These are phyloP conservation scores for Bradysia coprophila DNA, from an alignment of 1,140 invertebrate genomes.

Conservation along the genomic window DNA sequence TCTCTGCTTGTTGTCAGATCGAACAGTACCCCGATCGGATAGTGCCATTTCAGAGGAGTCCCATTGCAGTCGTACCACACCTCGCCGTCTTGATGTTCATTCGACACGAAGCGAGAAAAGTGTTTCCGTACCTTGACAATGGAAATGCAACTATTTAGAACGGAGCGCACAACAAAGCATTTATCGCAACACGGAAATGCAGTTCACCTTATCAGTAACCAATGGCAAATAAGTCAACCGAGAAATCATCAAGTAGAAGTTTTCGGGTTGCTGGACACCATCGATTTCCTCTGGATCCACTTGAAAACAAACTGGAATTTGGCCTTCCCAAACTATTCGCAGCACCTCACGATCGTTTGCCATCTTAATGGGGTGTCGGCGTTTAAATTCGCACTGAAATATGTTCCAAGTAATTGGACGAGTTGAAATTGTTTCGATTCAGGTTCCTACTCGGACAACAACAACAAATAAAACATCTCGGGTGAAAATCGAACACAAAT, in stretches of 20 bases:
- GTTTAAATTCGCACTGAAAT: no score
- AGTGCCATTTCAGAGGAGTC: slow-evolving; percentile 86
- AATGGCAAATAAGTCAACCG: slow-evolving; percentile 90
- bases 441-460: no score
- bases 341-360: slow-evolving; percentile 84
- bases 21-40: slow-evolving; percentile 77
- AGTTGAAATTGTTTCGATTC: no score
- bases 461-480: no score
- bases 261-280: slow-evolving; percentile 73
- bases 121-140: slow-evolving; percentile 65
- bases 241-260: slow-evolving; percentile 88
- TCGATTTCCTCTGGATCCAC: slow-evolving; percentile 74
- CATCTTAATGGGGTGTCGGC: no score
- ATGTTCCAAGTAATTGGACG: no score
- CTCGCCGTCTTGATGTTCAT: slow-evolving; percentile 66
- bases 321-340: slow-evolving; percentile 88
- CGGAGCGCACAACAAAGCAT: background rate
- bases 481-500: no score
- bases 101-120: slow-evolving; percentile 64
- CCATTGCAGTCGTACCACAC: slow-evolving; percentile 95
- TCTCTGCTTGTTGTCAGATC: slow-evolving; percentile 56
- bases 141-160: slow-evolving; percentile 2
- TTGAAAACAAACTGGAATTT: slow-evolving; percentile 79
- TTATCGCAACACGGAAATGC: background rate
- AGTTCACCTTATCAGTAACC: slow-evolving; percentile 75